phyloP scores from a whole-genome alignment of 1,140 invertebrate species.

The Lamellibrachia luymesi region DNA sequence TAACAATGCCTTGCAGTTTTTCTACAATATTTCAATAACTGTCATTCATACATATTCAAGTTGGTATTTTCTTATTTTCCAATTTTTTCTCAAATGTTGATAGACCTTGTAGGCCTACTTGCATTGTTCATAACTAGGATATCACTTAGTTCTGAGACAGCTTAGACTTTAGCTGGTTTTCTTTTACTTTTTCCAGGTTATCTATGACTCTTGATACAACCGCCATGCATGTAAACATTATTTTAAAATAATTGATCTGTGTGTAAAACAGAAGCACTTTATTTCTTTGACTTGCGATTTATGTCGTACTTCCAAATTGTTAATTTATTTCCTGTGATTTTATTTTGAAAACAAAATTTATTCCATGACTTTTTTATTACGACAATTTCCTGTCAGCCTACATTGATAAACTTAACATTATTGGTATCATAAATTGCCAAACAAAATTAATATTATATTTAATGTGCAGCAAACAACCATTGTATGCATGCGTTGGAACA shows the following conservation, averaged over 20 bases:
- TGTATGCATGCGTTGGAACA: neutral
- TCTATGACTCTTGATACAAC: no score
- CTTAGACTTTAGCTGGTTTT: neutral
- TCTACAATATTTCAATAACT: neutral
- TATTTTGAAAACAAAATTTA: neutral
- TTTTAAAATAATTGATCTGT: neutral
- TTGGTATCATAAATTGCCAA: neutral
- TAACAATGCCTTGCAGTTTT: no score
- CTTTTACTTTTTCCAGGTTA: neutral
- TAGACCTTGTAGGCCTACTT: no score
- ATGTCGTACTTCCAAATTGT: neutral
- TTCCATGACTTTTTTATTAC: neutral
- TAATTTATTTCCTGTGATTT: neutral
- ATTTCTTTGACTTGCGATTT: neutral
- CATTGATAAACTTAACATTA: neutral
- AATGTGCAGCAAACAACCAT: neutral
- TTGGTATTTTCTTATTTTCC: neutral
- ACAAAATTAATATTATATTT: neutral
- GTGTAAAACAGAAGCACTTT: neutral
- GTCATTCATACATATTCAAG: neutral
- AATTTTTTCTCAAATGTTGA: no score
- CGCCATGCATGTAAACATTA: no score
- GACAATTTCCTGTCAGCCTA: neutral
- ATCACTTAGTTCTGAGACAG: neutral
- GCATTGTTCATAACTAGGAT: no score